phyloP scores from a whole-genome alignment of 2,797 vertebrate species.

The Fistularia commersonii region DNA sequence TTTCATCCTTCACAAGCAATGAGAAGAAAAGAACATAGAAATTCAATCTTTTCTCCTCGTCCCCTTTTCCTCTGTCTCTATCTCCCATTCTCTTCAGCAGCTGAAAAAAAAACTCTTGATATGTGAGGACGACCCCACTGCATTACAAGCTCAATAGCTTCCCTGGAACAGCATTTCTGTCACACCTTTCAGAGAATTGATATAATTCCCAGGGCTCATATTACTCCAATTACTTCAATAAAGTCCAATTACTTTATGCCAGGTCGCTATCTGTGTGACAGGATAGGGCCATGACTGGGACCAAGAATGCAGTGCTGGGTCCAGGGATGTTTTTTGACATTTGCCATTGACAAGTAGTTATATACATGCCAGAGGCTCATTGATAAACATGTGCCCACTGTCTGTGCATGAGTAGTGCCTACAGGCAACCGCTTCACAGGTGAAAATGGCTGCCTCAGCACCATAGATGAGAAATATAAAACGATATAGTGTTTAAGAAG shows the following conservation, averaged over 20 bases:
- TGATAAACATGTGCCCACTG: conserved; percentile 61
- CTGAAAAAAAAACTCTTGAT: conserved; percentile 46
- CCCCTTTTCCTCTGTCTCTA: conserved; percentile 20
- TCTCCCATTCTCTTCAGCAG: conserved; percentile 55
- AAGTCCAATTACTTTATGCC: conserved; percentile 82
- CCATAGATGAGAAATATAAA: conserved; percentile 42
- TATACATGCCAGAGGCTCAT: conserved; percentile 64
- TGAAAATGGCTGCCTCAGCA: conserved; percentile 37
- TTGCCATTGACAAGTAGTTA: conserved; percentile 63
- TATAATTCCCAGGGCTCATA: conserved; percentile 78
- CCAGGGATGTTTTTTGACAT: conserved; percentile 62
- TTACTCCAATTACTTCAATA: conserved; percentile 84
- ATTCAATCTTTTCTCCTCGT: conserved; percentile 60
- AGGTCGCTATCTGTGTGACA: conserved; percentile 78
- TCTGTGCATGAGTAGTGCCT: conserved; percentile 34
- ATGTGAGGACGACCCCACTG: conserved; percentile 69
- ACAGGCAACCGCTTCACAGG: conserved; percentile 25
- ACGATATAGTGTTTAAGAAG: conserved; percentile 30
- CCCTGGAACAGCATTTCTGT: conserved; percentile 72
- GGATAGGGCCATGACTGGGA: conserved; percentile 66
- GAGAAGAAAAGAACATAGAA: conserved; percentile 69
- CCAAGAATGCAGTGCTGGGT: conserved; percentile 34
- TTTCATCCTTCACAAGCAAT: conserved; percentile 73
- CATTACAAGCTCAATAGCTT: conserved; percentile 72
- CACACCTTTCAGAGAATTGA: conserved; percentile 66